Evolutionary conservation across 2,797 vertebrate genomes (phyloP), one percentile per base, ranked within the genome.

Genomic region (Sebastes iracundus): DNA sequence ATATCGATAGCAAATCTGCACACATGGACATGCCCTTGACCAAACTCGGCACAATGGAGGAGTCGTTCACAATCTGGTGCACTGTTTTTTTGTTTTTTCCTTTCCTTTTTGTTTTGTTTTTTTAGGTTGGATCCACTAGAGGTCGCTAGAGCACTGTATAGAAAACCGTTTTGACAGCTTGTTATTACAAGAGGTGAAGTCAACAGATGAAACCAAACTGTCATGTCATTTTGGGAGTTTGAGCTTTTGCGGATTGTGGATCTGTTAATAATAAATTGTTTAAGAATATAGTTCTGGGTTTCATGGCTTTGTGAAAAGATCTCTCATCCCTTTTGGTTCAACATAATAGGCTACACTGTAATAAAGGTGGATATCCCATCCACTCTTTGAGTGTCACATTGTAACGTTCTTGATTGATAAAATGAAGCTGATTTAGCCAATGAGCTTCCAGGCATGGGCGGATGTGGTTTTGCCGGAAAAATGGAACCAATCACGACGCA

Each of bases 231-330:
- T 87, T 91, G 92, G 92, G 86, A 91, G 87, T 88, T 88, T 88
- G 86, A 89, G 90, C 92, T 90, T 91, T 91, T 93, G 89, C 88
- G 89, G 89, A 88, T 91, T 94, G 92, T 93, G 91, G 90, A 88
- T 93, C 93, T 94, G 91, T 95, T 94, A 89, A 92, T 92, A 94
- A 94, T 95, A 95, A 95, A 95, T 93, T 94, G 91, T 94, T 95
- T 92, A 92, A 92, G 88, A 93, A 94, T 92, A 90, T 87, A 84
- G 66, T 6, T 61, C 27, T 90, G 80, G 66, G 67, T 85, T 90
- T 80, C 80, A 83, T 85, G 77, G 12, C 14, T 92, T 90, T 92
- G 79, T 89, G 46, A 62, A 82, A 68, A 69, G 7, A 28, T 12
- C 10, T 63, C 8, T 63, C 18, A 52, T 70, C 22, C 25, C 32